These are phyloP conservation scores for Microctenopoma steveboyesi DNA, from an alignment of 2,797 vertebrate species.

Conservation along the genomic window DNA sequence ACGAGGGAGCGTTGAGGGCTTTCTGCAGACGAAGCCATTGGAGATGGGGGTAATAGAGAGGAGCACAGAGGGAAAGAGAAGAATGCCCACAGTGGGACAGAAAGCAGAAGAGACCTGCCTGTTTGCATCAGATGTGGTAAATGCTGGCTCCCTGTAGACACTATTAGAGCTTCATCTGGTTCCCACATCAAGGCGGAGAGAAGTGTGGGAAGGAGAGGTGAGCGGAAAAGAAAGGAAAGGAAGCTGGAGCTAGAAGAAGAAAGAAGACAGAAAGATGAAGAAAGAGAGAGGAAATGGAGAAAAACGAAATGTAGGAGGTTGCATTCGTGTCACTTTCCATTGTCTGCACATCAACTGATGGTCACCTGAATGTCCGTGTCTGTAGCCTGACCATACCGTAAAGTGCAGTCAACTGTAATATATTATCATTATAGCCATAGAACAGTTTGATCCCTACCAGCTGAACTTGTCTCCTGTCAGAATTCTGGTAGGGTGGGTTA, in stretches of 20 bases:
- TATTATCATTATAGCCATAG: not conserved
- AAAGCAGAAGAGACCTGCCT: constrained; percentile 72
- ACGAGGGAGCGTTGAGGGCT: constrained; percentile 34
- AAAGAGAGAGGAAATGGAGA: constrained; percentile 14
- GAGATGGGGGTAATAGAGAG: constrained; percentile 59
- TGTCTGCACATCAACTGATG: constrained; percentile 9
- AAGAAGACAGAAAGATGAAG: constrained; percentile 2
- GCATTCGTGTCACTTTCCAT: not conserved
- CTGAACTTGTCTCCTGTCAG: no score
- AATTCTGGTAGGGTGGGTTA: not conserved
- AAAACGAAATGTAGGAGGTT: constrained; percentile 2
- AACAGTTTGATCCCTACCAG: not conserved
- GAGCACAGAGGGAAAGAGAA: constrained; percentile 43
- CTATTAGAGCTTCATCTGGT: constrained; percentile 77
- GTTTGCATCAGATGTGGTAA: constrained; percentile 82
- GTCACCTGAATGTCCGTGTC: constrained; percentile 8
- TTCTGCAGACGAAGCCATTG: constrained; percentile 56
- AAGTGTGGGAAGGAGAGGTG: constrained; percentile 23
- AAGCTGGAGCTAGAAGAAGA: constrained; percentile 29
- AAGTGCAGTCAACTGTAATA: constrained; percentile 4
- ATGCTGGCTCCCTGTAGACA: constrained; percentile 80
- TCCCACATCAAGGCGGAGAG: constrained; percentile 44
- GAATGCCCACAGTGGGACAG: constrained; percentile 57
- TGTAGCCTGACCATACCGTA: not conserved
- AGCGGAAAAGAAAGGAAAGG: constrained; percentile 30